These are phyloP conservation scores for Semibalanus balanoides DNA, from an alignment of 1,140 invertebrate genomes.

Conservation along the genomic window DNA sequence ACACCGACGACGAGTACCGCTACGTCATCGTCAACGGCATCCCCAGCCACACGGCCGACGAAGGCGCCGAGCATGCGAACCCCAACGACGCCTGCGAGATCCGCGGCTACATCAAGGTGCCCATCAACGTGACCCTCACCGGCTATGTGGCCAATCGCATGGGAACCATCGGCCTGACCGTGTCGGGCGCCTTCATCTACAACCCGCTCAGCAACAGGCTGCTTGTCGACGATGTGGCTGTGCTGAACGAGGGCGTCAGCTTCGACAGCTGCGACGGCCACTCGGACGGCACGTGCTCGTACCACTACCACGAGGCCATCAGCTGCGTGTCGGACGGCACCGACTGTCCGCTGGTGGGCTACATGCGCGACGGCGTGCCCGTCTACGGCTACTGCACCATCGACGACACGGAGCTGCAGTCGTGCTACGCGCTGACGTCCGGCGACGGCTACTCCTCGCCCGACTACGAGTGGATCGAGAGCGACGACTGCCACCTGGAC, in stretches of 20 bases:
- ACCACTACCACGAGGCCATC: slow-evolving; percentile 9
- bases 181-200: slow-evolving; percentile 6
- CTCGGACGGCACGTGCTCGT: slow-evolving; percentile 1
- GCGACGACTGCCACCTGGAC: slow-evolving; percentile 8
- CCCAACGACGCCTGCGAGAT: slow-evolving; percentile 8
- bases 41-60: slow-evolving; percentile 5
- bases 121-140: neutral
- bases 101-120: slow-evolving; percentile 7
- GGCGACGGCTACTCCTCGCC: slow-evolving; percentile 5
- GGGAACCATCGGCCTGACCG: slow-evolving; percentile 3
- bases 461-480: neutral
- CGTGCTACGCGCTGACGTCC: slow-evolving; percentile 5
- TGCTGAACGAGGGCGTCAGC: neutral
- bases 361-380: slow-evolving; percentile 9
- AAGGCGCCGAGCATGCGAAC: neutral
- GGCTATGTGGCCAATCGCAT: neutral
- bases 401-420: neutral
- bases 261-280: slow-evolving; percentile 12
- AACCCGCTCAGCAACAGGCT: neutral
- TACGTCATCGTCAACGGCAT: slow-evolving; percentile 7
- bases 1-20: neutral
- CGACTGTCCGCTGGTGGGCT: slow-evolving; percentile 7
- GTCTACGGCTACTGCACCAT: slow-evolving; percentile 10
- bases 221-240: slow-evolving; percentile 6
- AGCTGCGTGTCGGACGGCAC: neutral